These are phyloP conservation scores for Leptinotarsa juncta DNA, from an alignment of 2,888 invertebrate genomes.

Conservation along the genomic window DNA sequence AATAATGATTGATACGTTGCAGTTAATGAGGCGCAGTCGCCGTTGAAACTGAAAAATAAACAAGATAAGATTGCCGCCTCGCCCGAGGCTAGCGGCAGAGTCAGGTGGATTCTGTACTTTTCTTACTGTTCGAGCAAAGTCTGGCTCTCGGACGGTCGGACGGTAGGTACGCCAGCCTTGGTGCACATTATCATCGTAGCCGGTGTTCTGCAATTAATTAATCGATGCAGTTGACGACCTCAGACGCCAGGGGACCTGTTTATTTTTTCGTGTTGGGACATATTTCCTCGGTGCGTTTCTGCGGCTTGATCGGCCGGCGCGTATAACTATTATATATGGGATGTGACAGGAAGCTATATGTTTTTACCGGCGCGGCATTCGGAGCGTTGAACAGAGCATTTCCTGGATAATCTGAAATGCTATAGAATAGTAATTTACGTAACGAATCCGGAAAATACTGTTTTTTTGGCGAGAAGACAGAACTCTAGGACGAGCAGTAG, in stretches of 20 bases:
- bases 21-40: constrained; percentile 12
- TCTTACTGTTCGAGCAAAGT: background rate
- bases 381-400: background rate
- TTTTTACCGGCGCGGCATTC: background rate
- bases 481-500: background rate
- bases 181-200: constrained; percentile 12
- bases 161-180: constrained; percentile 11
- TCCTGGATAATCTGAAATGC: constrained; percentile 1
- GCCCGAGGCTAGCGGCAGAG: constrained; percentile 4
- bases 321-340: background rate
- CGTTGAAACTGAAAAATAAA: constrained; percentile 17
- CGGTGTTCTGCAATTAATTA: constrained; percentile 20
- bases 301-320: background rate
- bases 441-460: background rate
- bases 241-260: constrained; percentile 19
- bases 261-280: constrained; percentile 7
- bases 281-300: constrained; percentile 5
- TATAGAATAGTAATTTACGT: background rate
- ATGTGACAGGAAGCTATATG: constrained; percentile 1
- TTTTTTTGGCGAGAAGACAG: background rate
- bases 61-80: constrained; percentile 13
- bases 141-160: constrained; percentile 2
- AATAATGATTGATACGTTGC: constrained; percentile 11
- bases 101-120: constrained; percentile 13
- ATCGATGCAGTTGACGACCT: constrained; percentile 20